Base-by-base conservation (phyloP, 2,797 vertebrate species). In the Rhodeus uyekii region DNA sequence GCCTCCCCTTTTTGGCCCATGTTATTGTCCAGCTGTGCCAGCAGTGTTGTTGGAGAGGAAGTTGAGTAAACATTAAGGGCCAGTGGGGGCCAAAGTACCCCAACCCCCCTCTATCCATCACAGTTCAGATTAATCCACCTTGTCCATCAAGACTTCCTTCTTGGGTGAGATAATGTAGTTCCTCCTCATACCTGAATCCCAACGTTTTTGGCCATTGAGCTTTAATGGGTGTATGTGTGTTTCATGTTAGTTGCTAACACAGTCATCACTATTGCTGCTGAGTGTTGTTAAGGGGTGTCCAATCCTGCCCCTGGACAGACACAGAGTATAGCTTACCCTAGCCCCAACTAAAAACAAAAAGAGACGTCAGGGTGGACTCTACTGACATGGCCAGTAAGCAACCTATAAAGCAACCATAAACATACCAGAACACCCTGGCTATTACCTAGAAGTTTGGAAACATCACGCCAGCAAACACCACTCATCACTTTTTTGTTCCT, bases 61-160 rank as follows among this genome's bases (percentile, higher is more conserved):
- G 42, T 46, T 75, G 60, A 61, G 78, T 80, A 78, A 75, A 83
- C 78, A 77, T 44, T 12, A 29, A 69, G 55, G 32, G 39, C 74
- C 80, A 5, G 48, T 22, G 29, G 75, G 69, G 34, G 24, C 34
- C 5, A 0, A 50, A 78, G 55, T 29, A 14, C 24, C 29, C 22
- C 7, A 53, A 10, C 34, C 7, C 2, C 27, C 22, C n/a, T 75
- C 72, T 58, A 38, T 64, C 67, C 42, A 55, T 18, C 8, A 84
- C 32, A 27, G 38, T 24, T 34, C 24, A 78, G 32, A 68, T 82
- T 82, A 68, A 63, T 39, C 34, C 60, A 39, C 60, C 64, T 50
- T 75, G 68, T 78, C 81, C 78, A n/a, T 86, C 81, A 83, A 80
- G n/a, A 14, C 29, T 39, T 42, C 44, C 50, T 82, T 63, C 38